These are phyloP conservation scores for Ormyrus pomaceus DNA, from an alignment of 2,888 invertebrate genomes.

Conservation along the genomic window DNA sequence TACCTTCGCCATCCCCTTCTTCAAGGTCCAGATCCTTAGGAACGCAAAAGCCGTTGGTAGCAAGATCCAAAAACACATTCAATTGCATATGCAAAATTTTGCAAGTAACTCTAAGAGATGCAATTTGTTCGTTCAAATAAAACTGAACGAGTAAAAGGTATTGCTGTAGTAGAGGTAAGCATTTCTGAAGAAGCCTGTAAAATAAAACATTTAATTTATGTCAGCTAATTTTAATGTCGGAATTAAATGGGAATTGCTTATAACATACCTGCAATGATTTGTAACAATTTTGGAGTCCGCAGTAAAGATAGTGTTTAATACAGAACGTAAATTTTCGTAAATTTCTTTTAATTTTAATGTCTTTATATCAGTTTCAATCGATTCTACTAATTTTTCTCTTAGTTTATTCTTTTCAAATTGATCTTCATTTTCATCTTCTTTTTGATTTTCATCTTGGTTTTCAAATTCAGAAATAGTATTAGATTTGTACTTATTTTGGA, in stretches of 20 bases:
- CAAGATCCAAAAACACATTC: constrained; percentile 90
- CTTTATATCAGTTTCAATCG: constrained; percentile 80
- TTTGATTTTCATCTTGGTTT: constrained; percentile 70
- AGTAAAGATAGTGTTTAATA: constrained; percentile 75
- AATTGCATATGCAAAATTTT: constrained; percentile 90
- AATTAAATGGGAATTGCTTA: background rate
- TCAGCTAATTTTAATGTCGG: background rate
- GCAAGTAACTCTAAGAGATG: constrained; percentile 86
- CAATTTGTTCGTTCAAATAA: constrained; percentile 86
- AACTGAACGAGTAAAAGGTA: constrained; percentile 86
- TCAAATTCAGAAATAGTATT: constrained; percentile 70
- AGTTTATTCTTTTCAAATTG: constrained; percentile 81
- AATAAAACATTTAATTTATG: constrained; percentile 20
- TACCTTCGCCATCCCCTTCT: constrained; percentile 78
- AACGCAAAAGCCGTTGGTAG: constrained; percentile 92
- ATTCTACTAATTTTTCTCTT: constrained; percentile 81
- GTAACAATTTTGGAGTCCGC: constrained; percentile 66
- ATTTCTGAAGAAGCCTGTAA: constrained; percentile 72
- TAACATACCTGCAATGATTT: constrained; percentile 60
- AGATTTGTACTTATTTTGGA: constrained; percentile 80
- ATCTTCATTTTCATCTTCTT: constrained; percentile 74
- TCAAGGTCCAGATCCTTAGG: constrained; percentile 90
- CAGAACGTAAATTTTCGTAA: constrained; percentile 64
- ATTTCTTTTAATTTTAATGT: constrained; percentile 78
- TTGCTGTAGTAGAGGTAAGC: constrained; percentile 87